phyloP scores from a whole-genome alignment of 2,113 vertebrate species.

The Nothobranchius kuhntae region DNA sequence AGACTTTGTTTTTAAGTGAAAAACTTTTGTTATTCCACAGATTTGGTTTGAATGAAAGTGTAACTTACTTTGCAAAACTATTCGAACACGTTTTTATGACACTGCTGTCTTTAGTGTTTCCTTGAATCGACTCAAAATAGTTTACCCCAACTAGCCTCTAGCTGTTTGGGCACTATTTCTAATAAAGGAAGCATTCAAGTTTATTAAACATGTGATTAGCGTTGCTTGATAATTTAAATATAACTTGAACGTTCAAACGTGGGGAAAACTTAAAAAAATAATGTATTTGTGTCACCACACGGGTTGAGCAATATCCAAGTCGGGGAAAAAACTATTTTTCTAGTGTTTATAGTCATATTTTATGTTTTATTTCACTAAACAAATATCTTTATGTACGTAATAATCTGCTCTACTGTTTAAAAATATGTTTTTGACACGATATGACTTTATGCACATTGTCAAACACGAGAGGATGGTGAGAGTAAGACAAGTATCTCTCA shows the following conservation, averaged over 20 bases:
- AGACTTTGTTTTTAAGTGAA: not conserved
- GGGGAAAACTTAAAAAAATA: no score
- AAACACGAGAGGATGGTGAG: not conserved
- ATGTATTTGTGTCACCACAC: no score
- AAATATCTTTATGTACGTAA: no score
- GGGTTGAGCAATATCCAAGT: no score
- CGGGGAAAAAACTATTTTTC: no score
- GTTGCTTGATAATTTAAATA: no score
- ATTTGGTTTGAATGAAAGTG: not conserved
- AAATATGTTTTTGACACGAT: not conserved
- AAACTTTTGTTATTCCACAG: not conserved
- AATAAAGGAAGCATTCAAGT: not conserved
- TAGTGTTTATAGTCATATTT: no score
- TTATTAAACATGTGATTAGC: not conserved
- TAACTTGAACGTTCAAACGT: no score
- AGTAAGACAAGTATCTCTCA: no score
- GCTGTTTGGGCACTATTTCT: not conserved
- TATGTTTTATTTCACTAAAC: no score
- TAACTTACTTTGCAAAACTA: conserved; percentile 2
- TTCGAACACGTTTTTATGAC: not conserved
- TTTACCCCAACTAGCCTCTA: not conserved
- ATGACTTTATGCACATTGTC: not conserved
- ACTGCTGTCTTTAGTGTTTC: not conserved
- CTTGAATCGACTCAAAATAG: not conserved
- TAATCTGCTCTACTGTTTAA: no score